Evolutionary conservation across 2,888 invertebrate species (phyloP).

Genomic region (Limnephilus marmoratus): DNA sequence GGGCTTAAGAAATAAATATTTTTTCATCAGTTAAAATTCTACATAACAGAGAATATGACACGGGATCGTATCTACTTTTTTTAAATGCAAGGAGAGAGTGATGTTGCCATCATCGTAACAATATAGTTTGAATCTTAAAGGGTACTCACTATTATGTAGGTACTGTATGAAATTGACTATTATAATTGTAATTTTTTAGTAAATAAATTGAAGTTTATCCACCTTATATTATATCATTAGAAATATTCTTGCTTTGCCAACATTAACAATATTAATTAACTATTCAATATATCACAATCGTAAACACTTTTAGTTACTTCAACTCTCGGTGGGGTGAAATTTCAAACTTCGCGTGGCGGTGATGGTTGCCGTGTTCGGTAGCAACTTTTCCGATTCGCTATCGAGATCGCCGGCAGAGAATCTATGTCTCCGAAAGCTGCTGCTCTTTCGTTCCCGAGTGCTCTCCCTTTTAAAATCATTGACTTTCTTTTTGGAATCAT

Average conservation of each 20-base stretch:
- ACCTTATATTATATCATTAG: background rate
- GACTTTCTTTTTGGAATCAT: conserved; percentile 71
- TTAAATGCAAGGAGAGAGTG: background rate
- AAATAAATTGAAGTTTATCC: conserved; percentile 43
- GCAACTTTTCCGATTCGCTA: conserved; percentile 77
- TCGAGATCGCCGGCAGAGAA: conserved; percentile 85
- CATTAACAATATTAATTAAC: conserved; percentile 38
- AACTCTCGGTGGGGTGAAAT: conserved; percentile 75
- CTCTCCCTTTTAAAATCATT: conserved; percentile 70
- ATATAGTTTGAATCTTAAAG: background rate
- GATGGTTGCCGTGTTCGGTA: conserved; percentile 77
- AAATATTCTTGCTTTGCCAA: conserved; percentile 28
- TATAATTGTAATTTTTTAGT: conserved; percentile 18
- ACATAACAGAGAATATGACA: background rate
- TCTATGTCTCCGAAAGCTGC: conserved; percentile 76
- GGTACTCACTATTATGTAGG: background rate
- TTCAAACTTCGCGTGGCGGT: conserved; percentile 83
- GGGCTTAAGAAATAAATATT: background rate
- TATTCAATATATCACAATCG: conserved; percentile 44
- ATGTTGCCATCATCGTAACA: background rate
- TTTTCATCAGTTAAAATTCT: background rate
- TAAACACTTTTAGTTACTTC: conserved; percentile 67
- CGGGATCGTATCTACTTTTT: background rate
- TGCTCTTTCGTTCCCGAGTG: conserved; percentile 69
- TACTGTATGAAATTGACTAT: conserved; percentile 29